Percentiles rank a stretch among this genome's conserved stretches.
Evolutionary conservation across 1,140 invertebrate species (phyloP).

Genomic region (Pissodes strobi): DNA sequence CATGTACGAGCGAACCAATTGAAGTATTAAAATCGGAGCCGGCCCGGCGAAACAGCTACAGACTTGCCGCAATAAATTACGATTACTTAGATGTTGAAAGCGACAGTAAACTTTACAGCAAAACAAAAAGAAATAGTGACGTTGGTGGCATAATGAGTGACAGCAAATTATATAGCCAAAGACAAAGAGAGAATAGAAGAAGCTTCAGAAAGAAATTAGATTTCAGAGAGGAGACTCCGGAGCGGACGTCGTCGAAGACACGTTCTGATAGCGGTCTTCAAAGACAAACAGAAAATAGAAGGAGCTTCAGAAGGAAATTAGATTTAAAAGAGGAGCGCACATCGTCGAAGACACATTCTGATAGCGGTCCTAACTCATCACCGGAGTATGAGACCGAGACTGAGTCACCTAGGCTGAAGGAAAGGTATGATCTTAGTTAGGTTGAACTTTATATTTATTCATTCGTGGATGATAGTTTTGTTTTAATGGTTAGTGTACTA

Average conservation of each 20-base stretch:
- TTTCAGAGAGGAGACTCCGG: conserved; percentile 38
- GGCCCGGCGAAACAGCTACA: conserved; percentile 50
- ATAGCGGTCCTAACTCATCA: conserved; percentile 41
- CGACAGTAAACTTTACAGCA: conserved; percentile 25
- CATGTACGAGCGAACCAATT: conserved; percentile 50
- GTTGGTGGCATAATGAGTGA: conserved; percentile 34
- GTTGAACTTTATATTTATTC: too few relatives aligned
- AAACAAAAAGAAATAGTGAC: conserved; percentile 20
- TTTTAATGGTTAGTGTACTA: too few relatives aligned
- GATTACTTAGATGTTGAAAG: conserved; percentile 47
- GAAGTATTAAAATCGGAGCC: conserved; percentile 49
- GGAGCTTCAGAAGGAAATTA: conserved; percentile 41
- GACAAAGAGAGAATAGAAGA: conserved; percentile 40
- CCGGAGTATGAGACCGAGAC: conserved; percentile 44
- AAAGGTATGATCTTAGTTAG: conserved; percentile 41
- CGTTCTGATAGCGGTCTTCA: too few relatives aligned
- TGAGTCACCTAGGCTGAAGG: conserved; percentile 49
- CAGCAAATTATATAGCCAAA: conserved; percentile 17
- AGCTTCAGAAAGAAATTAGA: conserved; percentile 43
- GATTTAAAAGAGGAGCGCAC: conserved; percentile 43
- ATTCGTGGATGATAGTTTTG: too few relatives aligned
- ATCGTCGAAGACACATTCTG: conserved; percentile 43
- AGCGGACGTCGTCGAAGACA: conserved; percentile 45
- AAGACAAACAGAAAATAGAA: conserved; percentile 39
- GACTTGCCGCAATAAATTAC: conserved; percentile 48